Base-by-base conservation (phyloP, 1,140 invertebrate species). In the Psix sp. region DNA sequence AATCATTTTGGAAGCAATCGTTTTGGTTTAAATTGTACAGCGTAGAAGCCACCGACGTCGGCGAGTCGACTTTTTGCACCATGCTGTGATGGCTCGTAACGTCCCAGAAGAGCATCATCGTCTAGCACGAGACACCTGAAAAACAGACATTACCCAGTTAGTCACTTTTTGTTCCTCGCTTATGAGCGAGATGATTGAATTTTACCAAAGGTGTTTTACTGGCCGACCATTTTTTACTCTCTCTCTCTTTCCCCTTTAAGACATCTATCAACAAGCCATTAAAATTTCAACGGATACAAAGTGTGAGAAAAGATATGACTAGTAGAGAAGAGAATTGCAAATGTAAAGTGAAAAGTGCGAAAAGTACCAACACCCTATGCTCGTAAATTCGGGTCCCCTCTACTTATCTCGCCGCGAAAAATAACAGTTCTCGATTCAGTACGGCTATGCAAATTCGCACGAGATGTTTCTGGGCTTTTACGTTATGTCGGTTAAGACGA, bases 41-140 rank as follows among this genome's bases (percentile, higher is more conserved):
- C 49, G 59, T 52, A 51, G 57, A 72, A 72, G 40, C 40, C 42
- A 29, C 45, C 48, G n/a, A n/a, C n/a, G n/a, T n/a, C n/a, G n/a
- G n/a, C n/a, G n/a, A n/a, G 24, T 48, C 51, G 42, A 45, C 42
- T 21, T 51, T 24, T 7, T 48, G 48, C 62, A 49, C 38, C 51
- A 51, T 74, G 49, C 42, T 26, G 14, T 45, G 17, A 73, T 59
- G 38, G 21, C n/a, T n/a, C n/a, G n/a, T n/a, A n/a, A n/a, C n/a
- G n/a, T n/a, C n/a, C n/a, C n/a, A n/a, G n/a, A n/a, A n/a, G n/a
- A n/a, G 15, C 59, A 42, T 85, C 78, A 86, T 79, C 82, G 79
- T 48, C 77, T 84, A 29, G 82, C 81, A 57, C 78, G 81, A 20
- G 85, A 84, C 46, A 84, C 82, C 85, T 86, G 49, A 15, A 76